Percentiles rank a stretch among this genome's conserved stretches.
phyloP scores from a whole-genome alignment of 2,888 invertebrate species.

The Perizoma affinitatum region DNA sequence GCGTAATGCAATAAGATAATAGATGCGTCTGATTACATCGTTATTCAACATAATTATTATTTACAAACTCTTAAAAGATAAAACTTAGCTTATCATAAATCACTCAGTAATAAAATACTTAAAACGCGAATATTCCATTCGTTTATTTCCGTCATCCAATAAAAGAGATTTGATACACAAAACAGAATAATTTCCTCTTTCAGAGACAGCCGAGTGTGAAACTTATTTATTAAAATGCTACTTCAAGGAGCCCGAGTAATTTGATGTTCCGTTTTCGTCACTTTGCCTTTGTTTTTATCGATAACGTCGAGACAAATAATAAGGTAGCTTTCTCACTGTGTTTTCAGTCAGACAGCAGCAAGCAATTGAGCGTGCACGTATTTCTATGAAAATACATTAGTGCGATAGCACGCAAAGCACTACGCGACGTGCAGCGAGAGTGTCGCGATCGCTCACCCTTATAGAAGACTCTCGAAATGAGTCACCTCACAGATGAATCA shows the following conservation, averaged over 20 bases:
- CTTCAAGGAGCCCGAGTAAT: constrained; percentile 47
- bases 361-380: too few relatives aligned
- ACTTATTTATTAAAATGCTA: constrained; percentile 62
- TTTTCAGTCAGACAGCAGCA: too few relatives aligned
- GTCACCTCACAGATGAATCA: too few relatives aligned
- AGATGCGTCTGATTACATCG: too few relatives aligned
- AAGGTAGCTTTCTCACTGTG: constrained; percentile 30
- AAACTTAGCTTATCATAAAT: constrained; percentile 3
- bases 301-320: constrained; percentile 31
- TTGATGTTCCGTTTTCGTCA: constrained; percentile 41
- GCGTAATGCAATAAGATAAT: too few relatives aligned
- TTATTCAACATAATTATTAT: neutral
- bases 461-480: too few relatives aligned
- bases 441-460: too few relatives aligned
- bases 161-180: constrained; percentile 54
- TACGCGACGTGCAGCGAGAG: too few relatives aligned
- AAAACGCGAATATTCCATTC: constrained; percentile 36
- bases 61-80: too few relatives aligned
- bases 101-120: constrained; percentile 20
- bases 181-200: constrained; percentile 60
- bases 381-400: too few relatives aligned
- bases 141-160: constrained; percentile 50
- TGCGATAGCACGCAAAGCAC: too few relatives aligned
- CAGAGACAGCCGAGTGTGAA: constrained; percentile 56
- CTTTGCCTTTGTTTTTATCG: constrained; percentile 40